phyloP scores from a whole-genome alignment of 2,797 vertebrate genomes.

The Bufotes viridis region DNA sequence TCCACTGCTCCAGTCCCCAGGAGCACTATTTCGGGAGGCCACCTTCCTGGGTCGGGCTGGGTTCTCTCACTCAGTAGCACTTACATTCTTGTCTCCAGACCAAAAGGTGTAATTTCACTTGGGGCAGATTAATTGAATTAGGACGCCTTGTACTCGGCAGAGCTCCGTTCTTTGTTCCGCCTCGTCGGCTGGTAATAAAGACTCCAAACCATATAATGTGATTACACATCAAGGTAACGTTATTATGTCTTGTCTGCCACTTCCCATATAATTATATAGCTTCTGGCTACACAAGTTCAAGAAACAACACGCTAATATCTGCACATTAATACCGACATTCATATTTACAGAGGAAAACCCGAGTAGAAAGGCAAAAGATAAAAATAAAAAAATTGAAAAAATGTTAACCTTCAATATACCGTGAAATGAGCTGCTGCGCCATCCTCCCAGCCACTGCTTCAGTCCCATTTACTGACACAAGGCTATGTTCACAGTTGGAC shows the following conservation, averaged over 20 bases:
- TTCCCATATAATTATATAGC: constrained; percentile 24
- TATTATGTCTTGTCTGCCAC: constrained; percentile 39
- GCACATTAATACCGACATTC: background rate
- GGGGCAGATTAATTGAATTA: constrained; percentile 17
- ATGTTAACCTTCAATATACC: background rate
- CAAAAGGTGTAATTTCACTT: constrained; percentile 20
- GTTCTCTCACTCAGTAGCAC: background rate
- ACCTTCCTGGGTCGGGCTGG: background rate
- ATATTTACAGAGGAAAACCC: background rate
- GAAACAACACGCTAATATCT: constrained; percentile 17
- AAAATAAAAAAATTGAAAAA: background rate
- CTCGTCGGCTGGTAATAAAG: constrained; percentile 22
- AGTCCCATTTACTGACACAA: too few species aligned
- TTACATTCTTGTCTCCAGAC: constrained; percentile 27
- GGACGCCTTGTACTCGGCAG: constrained; percentile 36
- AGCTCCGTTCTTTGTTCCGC: constrained; percentile 37
- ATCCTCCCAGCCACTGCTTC: background rate
- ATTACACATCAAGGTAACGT: constrained; percentile 45
- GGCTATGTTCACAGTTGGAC: too few species aligned
- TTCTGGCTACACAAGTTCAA: background rate
- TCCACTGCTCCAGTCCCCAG: background rate
- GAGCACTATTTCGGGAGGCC: background rate
- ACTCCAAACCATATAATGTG: constrained; percentile 26
- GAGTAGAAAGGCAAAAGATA: background rate
- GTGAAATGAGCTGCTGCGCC: too few species aligned